phyloP scores from a whole-genome alignment of 1,140 invertebrate species.

The Platyscapa corneri region DNA sequence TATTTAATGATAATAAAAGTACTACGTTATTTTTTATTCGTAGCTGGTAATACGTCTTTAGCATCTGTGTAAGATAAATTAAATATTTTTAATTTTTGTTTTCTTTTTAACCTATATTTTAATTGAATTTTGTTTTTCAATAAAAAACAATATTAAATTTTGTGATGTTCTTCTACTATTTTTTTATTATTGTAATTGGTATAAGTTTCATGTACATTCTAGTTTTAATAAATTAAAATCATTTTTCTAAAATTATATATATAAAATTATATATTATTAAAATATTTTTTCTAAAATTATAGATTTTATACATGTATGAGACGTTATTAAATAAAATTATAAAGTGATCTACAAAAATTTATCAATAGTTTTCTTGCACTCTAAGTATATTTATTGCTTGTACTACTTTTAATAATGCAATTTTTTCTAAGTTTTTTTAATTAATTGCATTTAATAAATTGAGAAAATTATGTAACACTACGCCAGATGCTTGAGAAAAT shows the following conservation, averaged over 20 bases:
- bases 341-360: slow-evolving; percentile 9
- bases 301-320: slow-evolving; percentile 4
- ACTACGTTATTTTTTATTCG: not conserved
- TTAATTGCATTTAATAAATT: not conserved
- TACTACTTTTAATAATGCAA: slow-evolving; percentile 43
- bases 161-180: not conserved
- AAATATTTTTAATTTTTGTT: not conserved
- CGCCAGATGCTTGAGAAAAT: not conserved
- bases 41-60: not conserved
- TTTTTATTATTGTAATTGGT: not conserved
- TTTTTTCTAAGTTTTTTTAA: not conserved
- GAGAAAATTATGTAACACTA: not conserved
- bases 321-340: not conserved
- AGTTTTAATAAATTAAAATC: too few relatives aligned
- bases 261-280: too few relatives aligned
- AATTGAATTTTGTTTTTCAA: not conserved
- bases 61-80: slow-evolving; percentile 3
- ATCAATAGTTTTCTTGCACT: not conserved
- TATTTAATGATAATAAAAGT: not conserved
- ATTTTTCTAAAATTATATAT: too few relatives aligned
- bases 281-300: slow-evolving; percentile 12
- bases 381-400: slow-evolving; percentile 56
- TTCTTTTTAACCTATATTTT: too few relatives aligned
- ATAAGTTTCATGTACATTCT: not conserved
- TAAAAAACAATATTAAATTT: not conserved